Evolutionary conservation across 2,113 vertebrate species (phyloP).

Genomic region (Aphyosemion australe): DNA sequence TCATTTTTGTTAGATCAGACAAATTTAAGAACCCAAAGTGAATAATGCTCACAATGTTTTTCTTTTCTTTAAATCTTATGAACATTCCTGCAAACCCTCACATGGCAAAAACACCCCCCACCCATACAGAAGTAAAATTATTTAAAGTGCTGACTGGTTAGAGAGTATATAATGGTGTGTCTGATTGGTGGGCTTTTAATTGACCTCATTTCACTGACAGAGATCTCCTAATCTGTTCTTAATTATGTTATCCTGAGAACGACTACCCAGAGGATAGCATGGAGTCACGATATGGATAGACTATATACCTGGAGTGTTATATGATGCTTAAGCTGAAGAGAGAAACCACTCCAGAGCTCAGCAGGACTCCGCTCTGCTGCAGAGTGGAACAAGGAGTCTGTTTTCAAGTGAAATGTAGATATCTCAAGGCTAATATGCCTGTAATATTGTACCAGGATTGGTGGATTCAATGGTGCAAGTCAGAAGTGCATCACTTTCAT

Average conservation of each 20-base stretch:
- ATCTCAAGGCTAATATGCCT: slow-evolving; percentile 30
- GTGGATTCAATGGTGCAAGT: slow-evolving; percentile 22
- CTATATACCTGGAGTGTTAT: slow-evolving; percentile 50
- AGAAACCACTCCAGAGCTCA: slow-evolving; percentile 55
- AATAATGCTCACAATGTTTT: no score
- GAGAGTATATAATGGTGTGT: background rate
- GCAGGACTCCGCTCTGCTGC: slow-evolving; percentile 50
- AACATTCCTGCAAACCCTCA: no score
- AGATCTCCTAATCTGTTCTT: slow-evolving; percentile 18
- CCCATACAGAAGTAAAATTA: no score
- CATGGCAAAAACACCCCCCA: no score
- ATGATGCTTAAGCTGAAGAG: slow-evolving; percentile 47
- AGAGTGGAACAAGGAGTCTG: slow-evolving; percentile 26
- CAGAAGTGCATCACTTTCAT: slow-evolving; percentile 15
- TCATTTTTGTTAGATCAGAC: no score
- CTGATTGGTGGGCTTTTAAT: background rate
- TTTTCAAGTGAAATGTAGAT: slow-evolving; percentile 15
- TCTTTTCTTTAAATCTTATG: no score
- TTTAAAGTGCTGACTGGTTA: no score
- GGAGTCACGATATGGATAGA: slow-evolving; percentile 45
- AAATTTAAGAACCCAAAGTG: no score
- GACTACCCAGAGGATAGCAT: slow-evolving; percentile 31
- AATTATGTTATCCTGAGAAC: slow-evolving; percentile 18
- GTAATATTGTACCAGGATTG: slow-evolving; percentile 29
- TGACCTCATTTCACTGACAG: slow-evolving; percentile 15